Base-by-base conservation (phyloP, 92 coral and sea anemone genomes). In the Bergia sp. region DNA sequence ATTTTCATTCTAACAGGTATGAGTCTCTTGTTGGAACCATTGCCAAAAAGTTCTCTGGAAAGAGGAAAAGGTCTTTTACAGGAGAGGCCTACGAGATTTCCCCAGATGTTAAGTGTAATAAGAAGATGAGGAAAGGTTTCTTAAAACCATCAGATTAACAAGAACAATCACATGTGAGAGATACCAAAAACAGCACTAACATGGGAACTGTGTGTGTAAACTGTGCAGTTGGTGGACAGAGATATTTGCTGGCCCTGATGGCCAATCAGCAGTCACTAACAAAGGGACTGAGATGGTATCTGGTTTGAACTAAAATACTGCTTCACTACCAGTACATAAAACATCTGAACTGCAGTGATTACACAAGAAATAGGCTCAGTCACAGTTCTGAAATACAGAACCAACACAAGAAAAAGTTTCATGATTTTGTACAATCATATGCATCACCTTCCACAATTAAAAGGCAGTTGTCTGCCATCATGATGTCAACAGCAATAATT, bases 11-110 rank as follows among this genome's bases (percentile, higher is more conserved):
- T 73, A 76, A 6, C 85, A 95, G 99, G 85, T 96, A 95, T 91
- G 99, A 93, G 41, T 89, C 92, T 43, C 82, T 96, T 76, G 98
- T 96, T 82, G 96, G 95, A 45, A 96, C 98, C 23, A 95, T 96
- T 20, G 94, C 89, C 73, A 95, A 96, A 90, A 96, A 96, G 88
- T 96, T 84, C 72, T 77, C 94, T 38, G 81, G 93, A 45, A 96
- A 96, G 82, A 86, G 98, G 37, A 95, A 96, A 85, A 91, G 96
- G 50, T 86, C 93, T 23, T 61, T 86, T 50, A 81, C 23, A 20
- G 92, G 50, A n/a, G 82, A 78, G 87, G 16, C 69, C 71, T 36
- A 71, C 36, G 87, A 69, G 38, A 84, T 21, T 71, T 47, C 66
- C 38, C 87, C 78, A n/a, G 79, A 36, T 29, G 10, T 12, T 1